Base-by-base conservation (phyloP, 1,140 invertebrate genomes). In the Drosophila lowei region DNA sequence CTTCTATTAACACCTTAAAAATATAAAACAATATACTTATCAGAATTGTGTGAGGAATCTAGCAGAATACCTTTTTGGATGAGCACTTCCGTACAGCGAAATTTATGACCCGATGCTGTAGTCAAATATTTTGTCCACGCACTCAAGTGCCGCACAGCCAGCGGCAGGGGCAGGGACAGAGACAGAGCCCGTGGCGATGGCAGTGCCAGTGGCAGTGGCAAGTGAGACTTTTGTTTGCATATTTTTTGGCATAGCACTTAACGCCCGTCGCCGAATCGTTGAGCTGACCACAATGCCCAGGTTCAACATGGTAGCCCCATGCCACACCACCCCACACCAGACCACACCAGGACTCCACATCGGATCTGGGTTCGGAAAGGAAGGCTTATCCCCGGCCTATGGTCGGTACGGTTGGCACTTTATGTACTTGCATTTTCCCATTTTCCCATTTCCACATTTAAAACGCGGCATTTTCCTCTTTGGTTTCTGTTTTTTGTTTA, bases 201-300 rank as follows among this genome's bases (percentile, higher is more conserved):
- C 44, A 18, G 61, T 9, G 49, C 48, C 60, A 28, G 15, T 34
- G 42, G 34, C 44, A 34, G 42, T 66, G 63, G 76, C 47, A 50
- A 72, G 6, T 58, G 60, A 43, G 60, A 54, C 61, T 65, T 76
- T 76, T 63, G 71, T 52, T 61, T 66, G 76, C 76, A 78, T 80
- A 77, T 65, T 81, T 80, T 77, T 72, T 47, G 65, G 65, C 65
- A 53, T 72, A 60, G 61, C 79, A 65, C 73, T 77, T 77, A 74
- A 66, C 67, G 66, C 63, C 16, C 42, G 6, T 21, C 49, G 49
- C 13, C 53, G 46, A 41, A 38, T 58, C 50, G 68, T 53, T 50
- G 61, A 72, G 61, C 72, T 78, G 81, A 84, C 80, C 80, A 70
- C 80, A 84, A 80, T 72, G 56, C 80, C 48, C 71, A 71, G 59